Conservation (phyloP, 2,113 vertebrate genomes). For the Epinephelus cyanopodus region DNA sequence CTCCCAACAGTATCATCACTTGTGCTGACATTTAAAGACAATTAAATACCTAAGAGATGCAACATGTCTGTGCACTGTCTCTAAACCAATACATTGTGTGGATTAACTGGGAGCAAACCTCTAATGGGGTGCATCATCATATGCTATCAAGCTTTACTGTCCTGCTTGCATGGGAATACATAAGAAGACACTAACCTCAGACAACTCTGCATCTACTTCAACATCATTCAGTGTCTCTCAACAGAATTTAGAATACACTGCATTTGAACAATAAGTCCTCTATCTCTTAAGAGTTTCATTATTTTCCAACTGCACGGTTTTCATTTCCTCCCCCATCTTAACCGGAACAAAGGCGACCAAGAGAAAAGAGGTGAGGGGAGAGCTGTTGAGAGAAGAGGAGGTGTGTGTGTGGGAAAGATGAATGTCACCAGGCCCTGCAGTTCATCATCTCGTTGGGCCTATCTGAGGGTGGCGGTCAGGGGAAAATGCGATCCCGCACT, state of each 20-base stretch:
- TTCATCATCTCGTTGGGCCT: constrained; percentile 81
- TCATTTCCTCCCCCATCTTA: constrained; percentile 19
- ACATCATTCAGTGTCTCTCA: not conserved
- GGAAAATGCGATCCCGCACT: constrained; percentile 66
- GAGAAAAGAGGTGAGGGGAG: constrained; percentile 15
- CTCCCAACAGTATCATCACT: constrained; percentile 68
- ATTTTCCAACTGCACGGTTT: constrained; percentile 20
- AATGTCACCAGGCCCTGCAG: constrained; percentile 72
- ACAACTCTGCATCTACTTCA: not conserved
- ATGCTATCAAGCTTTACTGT: constrained; percentile 2
- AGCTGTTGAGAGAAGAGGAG: constrained; percentile 50
- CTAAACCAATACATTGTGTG: constrained; percentile 42
- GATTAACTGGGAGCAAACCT: constrained; percentile 36
- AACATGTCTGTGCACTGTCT: constrained; percentile 37
- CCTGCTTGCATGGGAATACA: not conserved
- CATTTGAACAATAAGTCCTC: not conserved
- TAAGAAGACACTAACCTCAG: not conserved
- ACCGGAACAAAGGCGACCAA: constrained; percentile 18
- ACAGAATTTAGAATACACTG: not conserved
- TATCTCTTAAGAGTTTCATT: not conserved
- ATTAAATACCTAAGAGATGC: constrained; percentile 74
- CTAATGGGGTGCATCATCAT: constrained; percentile 22
- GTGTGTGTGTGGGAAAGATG: constrained; percentile 69
- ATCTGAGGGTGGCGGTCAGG: constrained; percentile 70
- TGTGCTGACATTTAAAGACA: constrained; percentile 77